Evolutionary conservation across 2,797 vertebrate genomes (phyloP), one percentile per base, ranked within the genome.

Genomic region (Cyprinella venusta): DNA sequence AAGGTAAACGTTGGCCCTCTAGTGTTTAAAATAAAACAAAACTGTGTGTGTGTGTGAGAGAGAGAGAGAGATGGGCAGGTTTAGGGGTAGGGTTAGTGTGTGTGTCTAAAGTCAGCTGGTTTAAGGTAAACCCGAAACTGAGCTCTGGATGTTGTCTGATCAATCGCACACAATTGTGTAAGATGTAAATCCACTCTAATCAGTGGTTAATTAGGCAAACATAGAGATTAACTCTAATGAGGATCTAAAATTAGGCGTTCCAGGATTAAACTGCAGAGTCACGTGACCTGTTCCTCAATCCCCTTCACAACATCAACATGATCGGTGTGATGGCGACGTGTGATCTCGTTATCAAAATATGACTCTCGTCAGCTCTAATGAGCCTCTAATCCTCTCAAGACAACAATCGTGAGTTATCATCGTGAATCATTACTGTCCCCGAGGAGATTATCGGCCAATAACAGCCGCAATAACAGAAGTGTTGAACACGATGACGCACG

Each of bases 201-300:
- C 50, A 42, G 59, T 24, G n/a, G 64, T 78, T 48, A 79, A 69
- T 86, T 63, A 38, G 21, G n/a, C 26, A 65, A 70, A 83, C 45
- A 40, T 68, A 67, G 40, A 75, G 83, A 68, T 79, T 68, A 86
- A 36, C 61, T 42, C 18, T 65, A 71, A 77, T 54, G 38, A 77
- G 74, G 72, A 81, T 68, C 61, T 45, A 67, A 80, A 26, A 70
- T 52, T 63, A 72, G 82, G 56, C 18, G 30, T 15, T 13, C 0
- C 63, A 10, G 74, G 80, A 86, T 82, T 82, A 78, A 15, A 26
- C 21, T 12, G 21, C 26, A 21, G 45, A 50, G 70, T 30, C 70
- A 21, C 45, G 19, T 3, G 24, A 36, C 59, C 6, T 30, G 42
- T 5, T 10, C 8, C 18, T 38, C 0, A 36, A 65, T 36, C 64